Percentiles rank a stretch among this genome's conserved stretches.
These are phyloP conservation scores for Linepithema humile DNA, from an alignment of 1,140 invertebrate genomes.

Conservation along the genomic window DNA sequence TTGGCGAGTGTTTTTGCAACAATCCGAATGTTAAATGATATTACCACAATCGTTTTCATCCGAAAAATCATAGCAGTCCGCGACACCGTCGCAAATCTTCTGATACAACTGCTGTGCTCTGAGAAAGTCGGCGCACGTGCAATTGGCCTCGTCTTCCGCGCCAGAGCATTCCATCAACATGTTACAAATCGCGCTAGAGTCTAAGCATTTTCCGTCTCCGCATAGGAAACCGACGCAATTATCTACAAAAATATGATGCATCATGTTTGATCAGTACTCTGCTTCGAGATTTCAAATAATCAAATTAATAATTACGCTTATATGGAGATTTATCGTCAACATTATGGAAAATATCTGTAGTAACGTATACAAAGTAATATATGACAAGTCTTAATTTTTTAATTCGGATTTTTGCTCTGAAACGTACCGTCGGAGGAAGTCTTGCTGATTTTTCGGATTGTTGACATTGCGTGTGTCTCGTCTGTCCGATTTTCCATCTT, in stretches of 20 bases:
- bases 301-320: no score
- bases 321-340: no score
- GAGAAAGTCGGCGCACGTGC: slow-evolving; percentile 91
- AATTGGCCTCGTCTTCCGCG: slow-evolving; percentile 90
- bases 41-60: slow-evolving; percentile 92
- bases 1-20: neutral
- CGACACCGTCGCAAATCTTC: slow-evolving; percentile 92
- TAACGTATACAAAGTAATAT: no score
- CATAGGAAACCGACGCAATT: slow-evolving; percentile 83
- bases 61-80: slow-evolving; percentile 92
- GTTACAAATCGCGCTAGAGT: slow-evolving; percentile 89
- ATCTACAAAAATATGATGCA: slow-evolving; percentile 64
- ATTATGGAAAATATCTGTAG: no score
- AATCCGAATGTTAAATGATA: neutral
- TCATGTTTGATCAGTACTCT: no score
- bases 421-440: slow-evolving; percentile 1
- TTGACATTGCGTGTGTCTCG: slow-evolving; percentile 46
- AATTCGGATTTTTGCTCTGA: no score
- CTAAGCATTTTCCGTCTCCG: slow-evolving; percentile 88
- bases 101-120: slow-evolving; percentile 87
- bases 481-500: slow-evolving; percentile 82
- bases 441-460: slow-evolving; percentile 73
- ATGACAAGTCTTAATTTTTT: no score
- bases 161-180: slow-evolving; percentile 89
- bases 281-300: no score